These are phyloP conservation scores for Frankliniella intonsa DNA, from an alignment of 2,888 invertebrate genomes.

Conservation along the genomic window DNA sequence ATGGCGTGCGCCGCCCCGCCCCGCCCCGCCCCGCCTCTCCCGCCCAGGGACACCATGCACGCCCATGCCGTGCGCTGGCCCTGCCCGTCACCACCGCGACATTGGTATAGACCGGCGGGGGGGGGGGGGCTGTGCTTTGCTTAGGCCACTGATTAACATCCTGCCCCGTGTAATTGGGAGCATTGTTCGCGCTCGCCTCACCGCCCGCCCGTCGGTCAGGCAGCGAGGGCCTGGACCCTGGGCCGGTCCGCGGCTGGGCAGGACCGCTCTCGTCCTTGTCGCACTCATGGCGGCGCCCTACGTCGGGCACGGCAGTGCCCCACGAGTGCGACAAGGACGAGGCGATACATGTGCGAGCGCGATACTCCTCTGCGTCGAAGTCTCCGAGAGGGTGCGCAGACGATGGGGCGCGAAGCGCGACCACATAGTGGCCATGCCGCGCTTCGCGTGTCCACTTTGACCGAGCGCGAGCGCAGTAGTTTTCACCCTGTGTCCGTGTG, in stretches of 20 bases:
- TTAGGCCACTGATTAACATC: neutral
- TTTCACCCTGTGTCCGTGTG: neutral
- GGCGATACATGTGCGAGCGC: too few relatives aligned
- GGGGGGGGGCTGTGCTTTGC: neutral
- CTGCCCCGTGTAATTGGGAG: neutral
- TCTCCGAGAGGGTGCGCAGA: neutral
- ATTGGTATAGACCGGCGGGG: neutral
- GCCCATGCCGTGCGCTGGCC: neutral
- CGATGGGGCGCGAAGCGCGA: neutral
- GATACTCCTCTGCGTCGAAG: neutral
- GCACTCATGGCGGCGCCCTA: too few relatives aligned
- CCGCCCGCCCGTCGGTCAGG: neutral
- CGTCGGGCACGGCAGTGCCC: too few relatives aligned
- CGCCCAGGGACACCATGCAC: neutral
- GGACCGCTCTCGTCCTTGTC: too few relatives aligned
- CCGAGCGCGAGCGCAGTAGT: too few relatives aligned
- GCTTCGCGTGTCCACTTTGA: neutral
- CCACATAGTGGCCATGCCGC: neutral
- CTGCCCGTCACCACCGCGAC: neutral
- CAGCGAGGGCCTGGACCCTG: too few relatives aligned
- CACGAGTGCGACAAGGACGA: too few relatives aligned
- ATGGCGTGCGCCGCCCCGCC: neutral
- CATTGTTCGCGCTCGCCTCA: neutral
- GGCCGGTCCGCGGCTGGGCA: too few relatives aligned
- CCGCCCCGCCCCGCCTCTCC: neutral